Conservation (phyloP, 2,797 vertebrate species). For the Sebastes iracundus region DNA sequence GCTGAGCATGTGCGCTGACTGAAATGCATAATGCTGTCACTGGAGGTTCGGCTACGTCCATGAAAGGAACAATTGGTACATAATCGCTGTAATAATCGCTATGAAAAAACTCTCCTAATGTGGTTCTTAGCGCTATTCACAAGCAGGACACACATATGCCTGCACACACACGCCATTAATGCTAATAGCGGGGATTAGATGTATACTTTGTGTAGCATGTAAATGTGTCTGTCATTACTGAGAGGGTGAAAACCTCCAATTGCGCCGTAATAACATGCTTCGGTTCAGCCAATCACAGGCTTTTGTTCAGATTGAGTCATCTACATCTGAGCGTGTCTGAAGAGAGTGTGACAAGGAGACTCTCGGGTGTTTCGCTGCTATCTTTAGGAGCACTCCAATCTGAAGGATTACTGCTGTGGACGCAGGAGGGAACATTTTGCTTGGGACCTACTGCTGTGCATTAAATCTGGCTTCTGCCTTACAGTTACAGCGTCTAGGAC, state of each 20-base stretch:
- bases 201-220: constrained; percentile 77
- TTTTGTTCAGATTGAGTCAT: constrained; percentile 80
- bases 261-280: constrained; percentile 74
- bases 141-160: constrained; percentile 27
- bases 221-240: constrained; percentile 72
- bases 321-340: constrained; percentile 66
- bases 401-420: constrained; percentile 65
- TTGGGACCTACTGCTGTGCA: constrained; percentile 61
- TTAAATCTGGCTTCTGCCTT: constrained; percentile 49
- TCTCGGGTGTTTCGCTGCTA: constrained; percentile 68
- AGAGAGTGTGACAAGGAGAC: constrained; percentile 71
- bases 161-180: constrained; percentile 54
- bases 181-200: constrained; percentile 74
- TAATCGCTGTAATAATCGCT: constrained; percentile 71
- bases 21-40: constrained; percentile 42
- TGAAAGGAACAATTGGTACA: constrained; percentile 66
- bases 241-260: constrained; percentile 66
- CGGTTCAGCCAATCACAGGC: constrained; percentile 72
- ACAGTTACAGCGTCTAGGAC: constrained; percentile 31
- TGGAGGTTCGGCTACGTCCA: constrained; percentile 32
- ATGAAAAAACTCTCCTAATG: constrained; percentile 55
- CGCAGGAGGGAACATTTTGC: constrained; percentile 54
- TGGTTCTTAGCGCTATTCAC: constrained; percentile 53
- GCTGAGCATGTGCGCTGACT: constrained; percentile 26
- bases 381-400: constrained; percentile 73